These are phyloP conservation scores for Hydrocynus forskahlii DNA, from an alignment of 2,797 vertebrate species.

Conservation along the genomic window DNA sequence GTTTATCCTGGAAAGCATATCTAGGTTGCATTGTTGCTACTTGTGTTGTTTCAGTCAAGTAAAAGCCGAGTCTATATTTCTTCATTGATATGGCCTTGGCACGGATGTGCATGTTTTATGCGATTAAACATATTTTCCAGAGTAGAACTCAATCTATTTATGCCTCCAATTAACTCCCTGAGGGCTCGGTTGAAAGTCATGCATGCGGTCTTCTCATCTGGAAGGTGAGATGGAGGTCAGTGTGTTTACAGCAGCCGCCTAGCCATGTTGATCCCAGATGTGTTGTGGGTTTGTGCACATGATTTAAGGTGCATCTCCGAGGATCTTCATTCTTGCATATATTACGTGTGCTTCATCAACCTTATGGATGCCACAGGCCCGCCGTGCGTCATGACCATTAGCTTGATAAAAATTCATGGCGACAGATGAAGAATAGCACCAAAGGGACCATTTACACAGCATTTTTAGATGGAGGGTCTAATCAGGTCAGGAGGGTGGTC, in stretches of 20 bases:
- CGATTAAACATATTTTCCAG: constrained; percentile 12
- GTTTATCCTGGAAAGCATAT: not conserved
- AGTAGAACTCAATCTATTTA: not conserved
- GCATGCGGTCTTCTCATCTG: not conserved
- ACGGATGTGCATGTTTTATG: not conserved
- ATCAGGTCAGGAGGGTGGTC: constrained; percentile 21
- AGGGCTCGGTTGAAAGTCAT: constrained; percentile 12
- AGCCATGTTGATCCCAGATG: constrained; percentile 24
- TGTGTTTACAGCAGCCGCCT: not conserved
- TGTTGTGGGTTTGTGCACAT: not conserved
- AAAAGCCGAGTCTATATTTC: not conserved
- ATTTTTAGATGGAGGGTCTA: constrained; percentile 8
- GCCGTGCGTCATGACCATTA: constrained; percentile 8
- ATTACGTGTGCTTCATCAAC: constrained; percentile 4
- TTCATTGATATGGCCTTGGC: not conserved
- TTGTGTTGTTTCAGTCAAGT: not conserved
- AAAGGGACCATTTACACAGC: constrained; percentile 10
- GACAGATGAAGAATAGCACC: constrained; percentile 29
- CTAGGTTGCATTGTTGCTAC: not conserved
- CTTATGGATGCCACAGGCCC: constrained; percentile 3
- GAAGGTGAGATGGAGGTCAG: constrained; percentile 20
- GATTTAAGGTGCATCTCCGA: not conserved
- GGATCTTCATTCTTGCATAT: not conserved
- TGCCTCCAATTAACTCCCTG: not conserved
- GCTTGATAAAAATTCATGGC: constrained; percentile 4